These are phyloP conservation scores for Thunnus albacares DNA, from an alignment of 2,797 vertebrate species.

Conservation along the genomic window DNA sequence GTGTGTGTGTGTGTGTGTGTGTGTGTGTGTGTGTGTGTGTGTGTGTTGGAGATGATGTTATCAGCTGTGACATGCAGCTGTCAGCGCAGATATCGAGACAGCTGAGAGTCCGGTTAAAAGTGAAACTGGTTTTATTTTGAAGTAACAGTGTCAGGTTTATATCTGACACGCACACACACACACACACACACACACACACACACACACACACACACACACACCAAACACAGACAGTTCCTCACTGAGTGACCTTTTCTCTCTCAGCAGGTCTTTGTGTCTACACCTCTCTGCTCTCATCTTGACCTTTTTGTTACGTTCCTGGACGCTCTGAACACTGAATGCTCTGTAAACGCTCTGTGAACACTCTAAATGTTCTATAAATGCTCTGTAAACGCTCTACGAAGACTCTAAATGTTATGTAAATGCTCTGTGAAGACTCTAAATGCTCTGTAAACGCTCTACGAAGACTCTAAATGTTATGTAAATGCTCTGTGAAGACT, in stretches of 20 bases:
- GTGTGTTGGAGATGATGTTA: slow-evolving; percentile 35
- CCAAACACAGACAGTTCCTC: background rate
- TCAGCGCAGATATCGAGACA: slow-evolving; percentile 35
- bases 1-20: slow-evolving; percentile 10
- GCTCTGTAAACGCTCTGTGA: no score
- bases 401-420: background rate
- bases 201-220: background rate
- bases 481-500: no score
- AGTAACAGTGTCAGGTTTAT: background rate
- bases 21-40: slow-evolving; percentile 10
- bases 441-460: no score
- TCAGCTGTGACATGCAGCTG: slow-evolving; percentile 45
- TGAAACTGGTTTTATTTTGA: slow-evolving; percentile 47
- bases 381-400: no score
- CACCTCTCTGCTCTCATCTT: slow-evolving; percentile 6
- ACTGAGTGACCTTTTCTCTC: slow-evolving; percentile 58
- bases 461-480: no score
- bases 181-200: slow-evolving; percentile 23
- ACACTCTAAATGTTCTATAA: no score
- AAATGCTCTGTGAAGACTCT: no score
- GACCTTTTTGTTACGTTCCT: slow-evolving; percentile 44
- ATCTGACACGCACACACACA: slow-evolving; percentile 23
- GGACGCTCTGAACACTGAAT: background rate
- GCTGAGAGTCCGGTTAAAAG: slow-evolving; percentile 39
- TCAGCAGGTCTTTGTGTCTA: slow-evolving; percentile 33